Evolutionary conservation across 2,797 vertebrate species (phyloP).

Genomic region (Myioborus melanocephalus): DNA sequence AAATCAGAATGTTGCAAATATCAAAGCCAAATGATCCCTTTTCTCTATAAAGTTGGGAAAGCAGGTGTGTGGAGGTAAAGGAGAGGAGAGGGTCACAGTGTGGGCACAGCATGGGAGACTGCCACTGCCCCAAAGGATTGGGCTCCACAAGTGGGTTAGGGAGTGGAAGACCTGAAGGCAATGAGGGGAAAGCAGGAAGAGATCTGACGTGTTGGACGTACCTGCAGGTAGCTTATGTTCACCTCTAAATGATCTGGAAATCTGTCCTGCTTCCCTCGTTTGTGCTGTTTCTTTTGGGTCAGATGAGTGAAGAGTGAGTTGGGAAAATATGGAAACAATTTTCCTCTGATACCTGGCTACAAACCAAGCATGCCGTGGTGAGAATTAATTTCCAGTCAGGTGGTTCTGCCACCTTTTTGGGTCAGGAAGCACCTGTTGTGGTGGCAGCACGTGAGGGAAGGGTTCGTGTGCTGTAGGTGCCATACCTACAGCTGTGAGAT

Average conservation of each 20-base stretch:
- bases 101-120: fast-evolving
- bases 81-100: background rate
- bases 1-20: background rate
- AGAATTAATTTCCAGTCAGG: background rate
- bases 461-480: background rate
- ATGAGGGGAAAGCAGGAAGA: background rate
- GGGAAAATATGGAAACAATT: background rate
- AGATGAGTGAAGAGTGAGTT: background rate
- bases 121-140: background rate
- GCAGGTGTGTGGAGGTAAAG: background rate
- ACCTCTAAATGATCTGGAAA: background rate
- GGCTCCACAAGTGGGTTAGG: background rate
- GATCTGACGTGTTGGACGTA: background rate
- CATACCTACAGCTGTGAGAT: background rate
- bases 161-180: background rate
- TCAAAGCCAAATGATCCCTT: background rate
- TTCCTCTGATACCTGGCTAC: background rate
- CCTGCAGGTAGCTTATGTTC: background rate
- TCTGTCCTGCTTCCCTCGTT: background rate
- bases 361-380: background rate
- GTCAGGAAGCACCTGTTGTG: background rate
- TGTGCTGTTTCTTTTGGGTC: background rate
- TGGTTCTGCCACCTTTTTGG: background rate
- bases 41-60: background rate
- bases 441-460: background rate